These are phyloP conservation scores for Henicopernis longicauda DNA, from an alignment of 2,113 vertebrate genomes.

Conservation along the genomic window DNA sequence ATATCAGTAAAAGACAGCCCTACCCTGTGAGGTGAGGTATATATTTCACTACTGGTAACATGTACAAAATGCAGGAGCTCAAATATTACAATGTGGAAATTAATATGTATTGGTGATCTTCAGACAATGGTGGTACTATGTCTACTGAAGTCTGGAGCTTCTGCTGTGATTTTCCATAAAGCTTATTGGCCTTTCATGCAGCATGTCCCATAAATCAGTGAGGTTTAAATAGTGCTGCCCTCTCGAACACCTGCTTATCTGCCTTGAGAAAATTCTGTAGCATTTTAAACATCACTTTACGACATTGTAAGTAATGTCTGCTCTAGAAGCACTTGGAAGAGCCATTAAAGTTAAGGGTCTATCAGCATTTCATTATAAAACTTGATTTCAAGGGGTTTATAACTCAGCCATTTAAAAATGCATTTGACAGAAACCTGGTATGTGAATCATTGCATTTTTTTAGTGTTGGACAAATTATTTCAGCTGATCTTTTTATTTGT, in stretches of 20 bases:
- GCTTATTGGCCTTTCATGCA: conserved; percentile 32
- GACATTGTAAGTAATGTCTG: conserved; percentile 64
- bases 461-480: background rate
- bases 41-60: conserved; percentile 18
- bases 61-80: conserved; percentile 6
- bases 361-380: conserved; percentile 71
- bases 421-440: conserved; percentile 17
- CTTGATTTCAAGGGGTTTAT: conserved; percentile 69
- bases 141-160: conserved; percentile 26
- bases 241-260: conserved; percentile 68
- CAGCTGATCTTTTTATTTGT: background rate
- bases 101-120: background rate
- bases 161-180: conserved; percentile 48
- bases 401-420: conserved; percentile 43
- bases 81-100: conserved; percentile 18
- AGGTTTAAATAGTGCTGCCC: conserved; percentile 58
- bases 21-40: background rate
- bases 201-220: conserved; percentile 55
- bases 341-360: conserved; percentile 72
- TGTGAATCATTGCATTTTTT: background rate
- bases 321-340: conserved; percentile 67
- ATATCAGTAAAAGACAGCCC: conserved; percentile 6
- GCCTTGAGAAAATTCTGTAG: conserved; percentile 69
- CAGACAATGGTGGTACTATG: conserved; percentile 46
- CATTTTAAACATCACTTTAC: conserved; percentile 65